Evolutionary conservation across 2,888 invertebrate species (phyloP), one percentile per base, ranked within the genome.

Genomic region (Chalcis sispes): DNA sequence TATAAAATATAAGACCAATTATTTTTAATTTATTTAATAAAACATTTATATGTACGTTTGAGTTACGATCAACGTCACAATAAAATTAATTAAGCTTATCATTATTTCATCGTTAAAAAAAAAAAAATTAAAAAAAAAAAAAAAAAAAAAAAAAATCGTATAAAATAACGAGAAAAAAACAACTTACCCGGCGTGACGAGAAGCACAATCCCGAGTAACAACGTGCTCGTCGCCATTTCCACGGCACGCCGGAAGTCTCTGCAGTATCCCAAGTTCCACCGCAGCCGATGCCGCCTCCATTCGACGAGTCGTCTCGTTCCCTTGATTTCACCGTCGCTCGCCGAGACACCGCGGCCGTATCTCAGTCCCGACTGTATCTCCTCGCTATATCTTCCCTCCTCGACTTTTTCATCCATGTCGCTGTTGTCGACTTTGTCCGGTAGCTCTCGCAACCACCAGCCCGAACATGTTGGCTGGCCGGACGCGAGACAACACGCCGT

Each of bases 381-480:
- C 15, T 46, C 50, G 23, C 83, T 83, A 79, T 82, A 81, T 80
- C 27, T 50, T 36, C 32, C 15, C 85, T 83, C 79, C 82, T 84
- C 79, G 81, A n/a, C 82, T 74, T 81, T 81, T 58, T 79, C 81
- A 59, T 74, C 72, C 72, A 61, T 40, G 58, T 20, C 36, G 62
- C 40, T 52, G 65, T 27, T 72, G 64, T 77, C 73, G 65, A 76
- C 69, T 72, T 80, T 54, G 75, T 78, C 73, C 77, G 79, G 76
- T 75, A 80, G 79, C 79, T 79, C 81, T 15, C 75, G 70, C 42
- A 29, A 42, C 75, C 71, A 66, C 50, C 75, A 81, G 77, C 86
- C 84, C 79, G 84, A 77, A 80, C 88, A 88, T 67, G 88, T 88
- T 56, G 88, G 87, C 79, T 85, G 87, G 81, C 88, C 88, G 82